Conservation (phyloP, 2,113 vertebrate genomes). For the Mustelus asterias region DNA sequence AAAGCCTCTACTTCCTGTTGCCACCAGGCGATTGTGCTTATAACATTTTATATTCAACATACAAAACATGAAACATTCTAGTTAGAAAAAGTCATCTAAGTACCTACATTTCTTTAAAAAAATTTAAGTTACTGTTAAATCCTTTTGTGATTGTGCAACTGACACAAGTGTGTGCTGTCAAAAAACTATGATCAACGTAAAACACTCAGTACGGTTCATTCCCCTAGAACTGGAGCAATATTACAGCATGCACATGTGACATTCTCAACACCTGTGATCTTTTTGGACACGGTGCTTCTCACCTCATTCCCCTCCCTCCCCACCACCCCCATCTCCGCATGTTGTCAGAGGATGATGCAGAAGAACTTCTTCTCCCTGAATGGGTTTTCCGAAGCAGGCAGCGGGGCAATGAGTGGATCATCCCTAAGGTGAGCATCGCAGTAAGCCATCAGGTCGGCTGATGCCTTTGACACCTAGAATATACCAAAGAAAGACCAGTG, state of each 20-base stretch:
- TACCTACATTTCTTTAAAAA: conserved; percentile 21
- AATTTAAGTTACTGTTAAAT: background rate
- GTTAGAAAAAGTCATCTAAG: conserved; percentile 36
- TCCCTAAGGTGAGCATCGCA: conserved; percentile 91
- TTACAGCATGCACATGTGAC: conserved; percentile 32
- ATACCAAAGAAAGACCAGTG: conserved; percentile 43
- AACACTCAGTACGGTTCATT: conserved; percentile 27
- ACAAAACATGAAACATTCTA: conserved; percentile 30
- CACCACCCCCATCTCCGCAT: background rate
- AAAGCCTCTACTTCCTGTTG: background rate
- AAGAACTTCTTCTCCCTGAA: conserved; percentile 99
- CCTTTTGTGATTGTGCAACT: conserved; percentile 24
- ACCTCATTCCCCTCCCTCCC: conserved; percentile 38
- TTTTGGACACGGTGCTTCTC: conserved; percentile 47
- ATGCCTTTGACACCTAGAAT: conserved; percentile 87
- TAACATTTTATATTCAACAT: conserved; percentile 35
- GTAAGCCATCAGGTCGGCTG: conserved; percentile 91
- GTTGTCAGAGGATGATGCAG: conserved; percentile 86
- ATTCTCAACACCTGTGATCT: background rate
- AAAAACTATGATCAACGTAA: conserved; percentile 23
- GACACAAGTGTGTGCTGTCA: conserved; percentile 3
- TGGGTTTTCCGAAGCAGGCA: conserved; percentile 95
- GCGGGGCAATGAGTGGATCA: conserved; percentile 91
- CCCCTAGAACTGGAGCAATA: conserved; percentile 1
- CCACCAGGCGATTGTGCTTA: conserved; percentile 29